Base-by-base conservation (phyloP, 2,113 vertebrate genomes). In the Syngnathus floridae region DNA sequence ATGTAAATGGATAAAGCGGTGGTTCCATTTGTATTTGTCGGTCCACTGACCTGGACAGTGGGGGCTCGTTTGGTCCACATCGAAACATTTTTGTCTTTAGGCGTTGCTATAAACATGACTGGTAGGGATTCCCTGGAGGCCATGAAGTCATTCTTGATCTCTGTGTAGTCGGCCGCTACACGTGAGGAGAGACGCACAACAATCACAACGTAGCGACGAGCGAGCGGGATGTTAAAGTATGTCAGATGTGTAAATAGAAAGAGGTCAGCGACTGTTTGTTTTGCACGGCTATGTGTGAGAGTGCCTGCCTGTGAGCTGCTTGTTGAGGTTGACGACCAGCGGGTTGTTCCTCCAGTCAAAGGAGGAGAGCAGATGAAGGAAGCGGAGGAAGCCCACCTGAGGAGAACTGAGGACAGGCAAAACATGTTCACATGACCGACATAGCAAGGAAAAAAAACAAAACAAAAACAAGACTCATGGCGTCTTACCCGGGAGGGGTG, bases 341-440 rank as follows among this genome's bases (percentile, higher is more conserved):
- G 95, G 94, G 79, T 77, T 95, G 82, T 95, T 98, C 81, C 91
- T 95, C 97, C 97, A 99, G 85, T 99, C 97, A 74, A 97, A 97
- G 43, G 92, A 91, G n/a, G 92, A 90, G 16, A 98, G 82, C 80
- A 98, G 84, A 75, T 87, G 84, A 46, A 99, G 94, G 80, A 99
- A 97, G 16, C 94, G 93, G 57, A 98, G 92, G 78, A 98, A 94
- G 16, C 94, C 96, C 62, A 94, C 94, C 87, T 98, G 95, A 5
- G 93, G 95, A 77, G 93, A 98, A 65, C 97, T 99, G 73, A 43
- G 67, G 14, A 77, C 16, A 41, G 66, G 73, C 4, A 70, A 63
- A 63, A 22, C 31, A 64, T 2, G 54, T 60, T 69, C 67, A 76
- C 73, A 70, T 85, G 80, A 82, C 73, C 78, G 69, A 69, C 67